A percentile compares a stretch with the other conserved stretches of the same genome.
Conservation (phyloP, 2,888 invertebrate genomes). For the Ochropacha duplaris region DNA sequence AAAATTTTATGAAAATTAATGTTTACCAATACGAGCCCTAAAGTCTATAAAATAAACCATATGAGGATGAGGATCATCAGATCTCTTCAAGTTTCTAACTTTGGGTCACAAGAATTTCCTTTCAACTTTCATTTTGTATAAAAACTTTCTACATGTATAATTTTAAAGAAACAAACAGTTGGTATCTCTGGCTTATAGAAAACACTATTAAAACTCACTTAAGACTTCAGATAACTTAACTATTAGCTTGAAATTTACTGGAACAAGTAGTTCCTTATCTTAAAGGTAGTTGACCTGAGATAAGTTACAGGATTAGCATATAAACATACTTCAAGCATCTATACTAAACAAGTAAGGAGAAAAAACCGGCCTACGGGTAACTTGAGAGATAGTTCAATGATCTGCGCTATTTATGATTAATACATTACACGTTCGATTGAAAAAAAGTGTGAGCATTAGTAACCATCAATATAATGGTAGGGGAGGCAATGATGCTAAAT, state of each 20-base stretch:
- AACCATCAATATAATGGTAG: no score
- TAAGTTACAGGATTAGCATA: constrained; percentile 30
- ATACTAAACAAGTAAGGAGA: background rate
- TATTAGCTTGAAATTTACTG: background rate
- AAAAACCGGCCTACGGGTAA: background rate
- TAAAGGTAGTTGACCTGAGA: constrained; percentile 26
- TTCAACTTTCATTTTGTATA: no score
- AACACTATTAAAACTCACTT: background rate
- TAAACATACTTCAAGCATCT: constrained; percentile 11
- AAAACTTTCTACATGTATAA: background rate
- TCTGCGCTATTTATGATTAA: no score
- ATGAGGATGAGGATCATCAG: no score
- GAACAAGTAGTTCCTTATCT: constrained; percentile 22
- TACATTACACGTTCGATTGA: no score
- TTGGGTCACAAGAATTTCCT: no score
- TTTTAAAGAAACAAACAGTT: background rate
- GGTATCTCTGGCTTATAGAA: background rate
- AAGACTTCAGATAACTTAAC: background rate
- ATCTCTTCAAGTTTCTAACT: no score
- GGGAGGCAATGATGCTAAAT: no score
- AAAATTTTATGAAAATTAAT: no score
- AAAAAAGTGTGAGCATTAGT: background rate
- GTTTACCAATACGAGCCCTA: no score
- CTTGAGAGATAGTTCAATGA: background rate
- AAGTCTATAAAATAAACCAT: no score